Evolutionary conservation across 2,888 invertebrate genomes (phyloP), one percentile per base, ranked within the genome.

Genomic region (Chrysolina oricalcia): DNA sequence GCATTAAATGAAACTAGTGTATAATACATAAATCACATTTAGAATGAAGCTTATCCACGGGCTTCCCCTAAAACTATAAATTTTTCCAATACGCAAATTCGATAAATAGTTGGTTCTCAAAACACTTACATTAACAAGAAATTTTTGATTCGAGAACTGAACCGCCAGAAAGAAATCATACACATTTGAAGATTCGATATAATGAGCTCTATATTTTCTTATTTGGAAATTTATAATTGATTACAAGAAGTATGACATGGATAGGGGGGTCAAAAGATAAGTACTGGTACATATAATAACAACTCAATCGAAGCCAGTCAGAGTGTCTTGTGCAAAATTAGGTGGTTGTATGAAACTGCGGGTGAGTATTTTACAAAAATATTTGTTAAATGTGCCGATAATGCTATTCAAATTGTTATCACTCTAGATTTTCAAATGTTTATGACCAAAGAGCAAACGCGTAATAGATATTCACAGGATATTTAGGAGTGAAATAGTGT

Each of bases 191-290:
- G n/a, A 48, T 6, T 1, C 35, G 13, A 59, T 27, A 23, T 59
- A n/a, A 59, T 59, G 27, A 59, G 27, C 35, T 19, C 21, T 21
- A 59, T 15, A 59, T 13, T 9, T 23, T 9, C 23, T 59, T 10
- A 35, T 59, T 59, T 59, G n/a, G 35, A 23, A 68, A 40, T 53
- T 68, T 5, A 13, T 68, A 40, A 40, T 68, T 40, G 48, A 19
- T 68, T 40, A 40, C 40, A 56, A 50, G 50, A 67, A 68, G 9
- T 19, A 53, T 53, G 17, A 1, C 35, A 68, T 19, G 53, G 35
- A 40, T 68, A 56, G 68, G 53, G 72, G 76, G 72, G 73, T 70
- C 70, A 70, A 11, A 63, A 66, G 76, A 76, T 76, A 76, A 76
- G 43, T 63, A 65, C 46, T 65, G 13, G 69, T 76, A 75, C 72